Percentiles rank a stretch among this genome's conserved stretches.
Evolutionary conservation across 2,888 invertebrate species (phyloP).

Genomic region (Dusona sp.): DNA sequence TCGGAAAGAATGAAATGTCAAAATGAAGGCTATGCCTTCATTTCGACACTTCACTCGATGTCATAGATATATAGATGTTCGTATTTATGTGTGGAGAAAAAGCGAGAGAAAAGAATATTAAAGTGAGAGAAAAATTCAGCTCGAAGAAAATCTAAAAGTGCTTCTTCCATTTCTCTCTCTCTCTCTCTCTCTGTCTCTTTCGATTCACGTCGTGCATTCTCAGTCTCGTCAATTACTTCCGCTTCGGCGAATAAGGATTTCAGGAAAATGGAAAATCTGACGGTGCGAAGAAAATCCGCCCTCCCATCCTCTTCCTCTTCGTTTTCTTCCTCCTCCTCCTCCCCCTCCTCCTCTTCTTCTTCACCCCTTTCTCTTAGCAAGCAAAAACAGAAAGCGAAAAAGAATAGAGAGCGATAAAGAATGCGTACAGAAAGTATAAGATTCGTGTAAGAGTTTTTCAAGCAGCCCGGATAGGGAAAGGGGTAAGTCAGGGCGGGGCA

Average conservation of each 20-base stretch:
- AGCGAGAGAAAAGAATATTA: constrained; percentile 7
- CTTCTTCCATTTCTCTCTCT: constrained; percentile 40
- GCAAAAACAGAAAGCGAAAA: neutral
- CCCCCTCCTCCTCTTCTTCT: neutral
- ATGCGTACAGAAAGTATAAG: constrained; percentile 38
- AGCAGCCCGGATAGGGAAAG: neutral
- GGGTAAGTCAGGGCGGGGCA: neutral
- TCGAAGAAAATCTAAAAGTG: constrained; percentile 48
- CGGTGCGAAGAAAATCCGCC: constrained; percentile 54
- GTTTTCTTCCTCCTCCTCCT: neutral
- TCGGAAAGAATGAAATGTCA: constrained; percentile 35
- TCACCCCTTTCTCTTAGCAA: neutral
- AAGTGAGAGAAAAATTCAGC: constrained; percentile 52
- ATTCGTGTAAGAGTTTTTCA: constrained; percentile 27
- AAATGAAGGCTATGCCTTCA: constrained; percentile 22
- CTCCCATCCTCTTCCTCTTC: neutral
- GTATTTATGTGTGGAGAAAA: constrained; percentile 7
- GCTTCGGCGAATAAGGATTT: constrained; percentile 65
- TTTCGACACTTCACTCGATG: neutral
- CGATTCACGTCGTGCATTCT: constrained; percentile 67
- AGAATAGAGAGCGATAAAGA: constrained; percentile 22
- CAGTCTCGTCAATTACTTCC: constrained; percentile 71
- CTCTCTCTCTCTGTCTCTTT: constrained; percentile 24
- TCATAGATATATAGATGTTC: neutral
- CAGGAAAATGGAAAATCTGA: constrained; percentile 66